Percentiles rank a stretch among this genome's conserved stretches.
These are phyloP conservation scores for Mimumesa dahlbomi DNA, from an alignment of 2,888 invertebrate species.

Conservation along the genomic window DNA sequence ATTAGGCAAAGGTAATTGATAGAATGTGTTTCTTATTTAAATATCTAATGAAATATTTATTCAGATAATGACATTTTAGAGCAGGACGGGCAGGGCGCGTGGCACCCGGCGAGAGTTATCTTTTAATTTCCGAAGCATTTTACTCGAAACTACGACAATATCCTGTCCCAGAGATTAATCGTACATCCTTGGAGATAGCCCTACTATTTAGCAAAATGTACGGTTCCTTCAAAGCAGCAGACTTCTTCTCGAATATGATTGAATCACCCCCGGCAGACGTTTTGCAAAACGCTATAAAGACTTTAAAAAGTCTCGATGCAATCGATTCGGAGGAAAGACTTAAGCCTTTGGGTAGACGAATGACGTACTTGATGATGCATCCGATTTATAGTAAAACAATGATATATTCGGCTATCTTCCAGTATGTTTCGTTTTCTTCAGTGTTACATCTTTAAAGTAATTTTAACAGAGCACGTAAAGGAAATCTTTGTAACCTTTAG, in stretches of 20 bases:
- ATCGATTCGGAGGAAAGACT: constrained; percentile 83
- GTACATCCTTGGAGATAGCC: constrained; percentile 83
- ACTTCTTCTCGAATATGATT: constrained; percentile 84
- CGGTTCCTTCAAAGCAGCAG: constrained; percentile 82
- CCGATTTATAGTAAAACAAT: constrained; percentile 84
- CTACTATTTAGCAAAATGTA: constrained; percentile 85
- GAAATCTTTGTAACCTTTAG: too few species aligned
- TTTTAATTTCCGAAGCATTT: constrained; percentile 80
- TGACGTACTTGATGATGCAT: constrained; percentile 82
- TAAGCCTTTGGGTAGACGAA: constrained; percentile 84
- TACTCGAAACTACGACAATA: constrained; percentile 81
- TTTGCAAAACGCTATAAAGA: constrained; percentile 81
- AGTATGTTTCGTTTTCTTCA: too few species aligned
- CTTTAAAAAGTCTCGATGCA: constrained; percentile 82
- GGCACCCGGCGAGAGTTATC: constrained; percentile 84
- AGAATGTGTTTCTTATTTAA: not conserved
- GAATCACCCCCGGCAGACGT: constrained; percentile 82
- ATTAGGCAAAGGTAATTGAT: constrained; percentile 81
- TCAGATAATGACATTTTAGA: constrained; percentile 67
- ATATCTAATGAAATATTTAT: not conserved
- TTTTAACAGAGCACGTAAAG: too few species aligned
- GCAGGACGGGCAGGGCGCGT: constrained; percentile 87
- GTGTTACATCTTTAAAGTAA: too few species aligned
- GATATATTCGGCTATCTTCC: constrained; percentile 82
- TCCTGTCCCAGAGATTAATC: constrained; percentile 85